Base-by-base conservation (phyloP, 2,113 vertebrate genomes). In the Trichechus manatus region DNA sequence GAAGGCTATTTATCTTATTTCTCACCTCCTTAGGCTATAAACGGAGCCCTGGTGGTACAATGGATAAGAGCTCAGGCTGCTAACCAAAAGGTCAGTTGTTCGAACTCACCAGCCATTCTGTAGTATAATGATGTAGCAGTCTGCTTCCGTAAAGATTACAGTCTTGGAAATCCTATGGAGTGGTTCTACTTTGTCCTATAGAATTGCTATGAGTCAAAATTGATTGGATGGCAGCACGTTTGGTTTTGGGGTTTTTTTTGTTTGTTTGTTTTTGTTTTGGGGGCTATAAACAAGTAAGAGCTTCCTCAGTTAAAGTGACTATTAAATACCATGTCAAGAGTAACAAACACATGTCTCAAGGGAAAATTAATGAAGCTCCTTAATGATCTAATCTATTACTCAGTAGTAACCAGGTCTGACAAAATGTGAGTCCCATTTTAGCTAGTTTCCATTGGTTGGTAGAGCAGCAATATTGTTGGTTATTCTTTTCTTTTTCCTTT, bases 301-400 rank as follows among this genome's bases (percentile, higher is more conserved):
- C 31, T 80, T 89, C 87, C 13, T 36, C 56, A 78, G 77, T 20
- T 64, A 3, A 87, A 95, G 61, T 81, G 78, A 81, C 42, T 63
- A 61, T 53, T 56, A 56, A 78, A 61, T 5, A 50, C 3, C 9
- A 56, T 1, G 5, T 61, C 87, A 89, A 75, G 15, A 64, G 94
- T 94, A 53, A 91, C 10, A 83, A 94, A 79, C 4, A 85, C n/a
- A 1, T 44, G 42, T 79, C 8, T 68, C 77, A 80, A 86, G 23
- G 53, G 19, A 89, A 89, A 93, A 92, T 79, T 89, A 91, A 96
- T 74, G 53, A 95, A 78, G 22, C 22, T 29, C 70, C 27, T 20
- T 89, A 89, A 95, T 89, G 75, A 80, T 29, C 74, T 89, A 64
- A 87, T 9, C 33, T 91, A 87, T 64, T 88, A 50, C 36, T 75